Evolutionary conservation across 1,140 invertebrate species (phyloP), one percentile per base, ranked within the genome.

Genomic region (Caenorhabditis briggsae): DNA sequence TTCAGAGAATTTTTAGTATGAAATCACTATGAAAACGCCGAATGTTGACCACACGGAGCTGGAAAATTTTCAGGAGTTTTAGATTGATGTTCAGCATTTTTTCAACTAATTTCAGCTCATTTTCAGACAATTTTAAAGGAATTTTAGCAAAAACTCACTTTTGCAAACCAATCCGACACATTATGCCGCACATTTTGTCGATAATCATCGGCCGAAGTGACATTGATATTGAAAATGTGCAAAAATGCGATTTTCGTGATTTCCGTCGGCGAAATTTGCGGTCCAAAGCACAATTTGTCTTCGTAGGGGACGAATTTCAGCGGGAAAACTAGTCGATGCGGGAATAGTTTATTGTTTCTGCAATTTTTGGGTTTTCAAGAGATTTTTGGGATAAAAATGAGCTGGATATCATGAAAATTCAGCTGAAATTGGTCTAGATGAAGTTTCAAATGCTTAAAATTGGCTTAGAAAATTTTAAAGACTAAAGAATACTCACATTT

Each of bases 91-190:
- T n/a, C n/a, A n/a, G n/a, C n/a, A n/a, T n/a, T n/a, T n/a, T n/a
- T n/a, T n/a, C n/a, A n/a, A n/a, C n/a, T n/a, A n/a, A n/a, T n/a
- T n/a, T n/a, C n/a, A n/a, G n/a, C 33, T 33, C 3, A 33, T 33
- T 33, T 33, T 33, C 33, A 33, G 33, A 33, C 33, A 33, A 33
- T 33, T 33, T 33, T 33, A 33, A 33, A 33, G 33, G 1, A 33
- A 33, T 53, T 53, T 16, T 1, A 82, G 14, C 84, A 88, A 61
- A 88, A 82, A 61, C 84, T 89, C 33, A 90, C 48, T 55, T 82
- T 83, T 23, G 90, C 84, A 82, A 91, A 91, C 90, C 90, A 91
- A 83, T 91, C 90, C 43, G 88, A 85, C 46, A 91, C 85, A 64
- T 89, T 84, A 56, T 88, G 91, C 9, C 89, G 85, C 7, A 90